Evolutionary conservation across 1,140 invertebrate species (phyloP).

Genomic region (Oryzaephilus surinamensis): DNA sequence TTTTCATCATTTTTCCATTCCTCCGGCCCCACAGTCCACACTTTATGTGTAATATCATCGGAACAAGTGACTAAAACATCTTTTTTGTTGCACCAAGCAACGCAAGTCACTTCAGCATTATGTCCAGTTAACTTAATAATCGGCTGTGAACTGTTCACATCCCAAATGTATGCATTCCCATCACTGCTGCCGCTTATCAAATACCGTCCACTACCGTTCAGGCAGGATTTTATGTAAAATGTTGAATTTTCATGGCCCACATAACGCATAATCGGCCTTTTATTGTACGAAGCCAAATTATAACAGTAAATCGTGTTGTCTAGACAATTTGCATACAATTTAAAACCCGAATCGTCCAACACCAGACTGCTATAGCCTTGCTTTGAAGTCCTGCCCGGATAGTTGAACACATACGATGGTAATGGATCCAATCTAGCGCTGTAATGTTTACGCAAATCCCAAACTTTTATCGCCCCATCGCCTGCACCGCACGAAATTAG

Average conservation of each 20-base stretch:
- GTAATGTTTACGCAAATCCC: slow-evolving; percentile 79
- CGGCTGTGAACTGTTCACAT: slow-evolving; percentile 49
- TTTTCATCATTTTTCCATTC: slow-evolving; percentile 38
- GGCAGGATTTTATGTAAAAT: slow-evolving; percentile 71
- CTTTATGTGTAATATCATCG: slow-evolving; percentile 64
- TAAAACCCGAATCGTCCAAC: slow-evolving; percentile 53
- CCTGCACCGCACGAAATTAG: slow-evolving; percentile 72
- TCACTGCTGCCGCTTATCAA: slow-evolving; percentile 76
- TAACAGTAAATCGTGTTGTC: slow-evolving; percentile 78
- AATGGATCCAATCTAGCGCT: slow-evolving; percentile 55
- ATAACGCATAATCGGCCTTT: slow-evolving; percentile 50
- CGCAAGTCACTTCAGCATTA: slow-evolving; percentile 71
- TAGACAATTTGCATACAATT: slow-evolving; percentile 77
- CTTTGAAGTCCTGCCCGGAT: slow-evolving; percentile 55
- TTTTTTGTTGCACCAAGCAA: slow-evolving; percentile 57
- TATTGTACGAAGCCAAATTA: slow-evolving; percentile 60
- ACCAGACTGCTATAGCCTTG: slow-evolving; percentile 69
- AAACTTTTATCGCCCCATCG: slow-evolving; percentile 75
- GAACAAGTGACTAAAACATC: slow-evolving; percentile 62
- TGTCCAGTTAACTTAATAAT: slow-evolving; percentile 61
- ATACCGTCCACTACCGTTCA: slow-evolving; percentile 70
- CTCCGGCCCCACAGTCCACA: slow-evolving; percentile 60
- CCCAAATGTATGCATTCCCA: slow-evolving; percentile 76
- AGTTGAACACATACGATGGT: slow-evolving; percentile 59
- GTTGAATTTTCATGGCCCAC: slow-evolving; percentile 62